Evolutionary conservation across 2,797 vertebrate genomes (phyloP), one percentile per base, ranked within the genome.

Genomic region (Pseudomugil gertrudae): DNA sequence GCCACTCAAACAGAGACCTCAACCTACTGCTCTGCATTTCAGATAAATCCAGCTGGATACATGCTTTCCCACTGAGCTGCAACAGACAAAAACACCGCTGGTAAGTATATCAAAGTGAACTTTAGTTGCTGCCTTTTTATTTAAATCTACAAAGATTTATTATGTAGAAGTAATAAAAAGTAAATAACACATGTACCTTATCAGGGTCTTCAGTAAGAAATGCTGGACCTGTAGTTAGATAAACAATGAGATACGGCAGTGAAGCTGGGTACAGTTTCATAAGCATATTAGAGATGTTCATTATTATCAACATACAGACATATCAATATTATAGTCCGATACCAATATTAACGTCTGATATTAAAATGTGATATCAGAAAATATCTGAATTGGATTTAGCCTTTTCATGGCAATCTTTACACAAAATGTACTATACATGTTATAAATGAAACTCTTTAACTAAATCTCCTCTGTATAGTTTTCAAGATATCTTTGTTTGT

Each of bases 1-100:
- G 91, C 95, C 96, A 96, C 76, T 96, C 92, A 66, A 68, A 92
- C 54, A 98, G 89, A 60, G 85, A 94, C 80, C 94, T 95, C 57
- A 72, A 89, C 72, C 95, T 91, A 0, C 71, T 90, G 24, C 84
- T 92, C 85, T 92, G 94, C 66, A 97, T 93, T 40, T 94, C 93
- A 74, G 86, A 63, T 29, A 95, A 67, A 23, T 87, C 86, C 56
- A 83, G 56, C 60, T 74, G 58, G 38, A 29, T 35, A 33, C 55
- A 38, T 29, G 43, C 55, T 30, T 66, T 15, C 19, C 6, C 58
- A 51, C 29, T 77, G 27, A 29, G 45, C 24, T 76, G 59, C 60
- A 66, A 17, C 9, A 30, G 36, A 2, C 32, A 50, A 24, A 69
- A 57, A 11, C 9, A 32, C 30, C 17, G 7, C 2, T 2, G 0